A percentile compares a stretch with the other conserved stretches of the same genome.
Conservation (phyloP, 2,888 invertebrate species). For the Caenorhabditis drosophilae region DNA sequence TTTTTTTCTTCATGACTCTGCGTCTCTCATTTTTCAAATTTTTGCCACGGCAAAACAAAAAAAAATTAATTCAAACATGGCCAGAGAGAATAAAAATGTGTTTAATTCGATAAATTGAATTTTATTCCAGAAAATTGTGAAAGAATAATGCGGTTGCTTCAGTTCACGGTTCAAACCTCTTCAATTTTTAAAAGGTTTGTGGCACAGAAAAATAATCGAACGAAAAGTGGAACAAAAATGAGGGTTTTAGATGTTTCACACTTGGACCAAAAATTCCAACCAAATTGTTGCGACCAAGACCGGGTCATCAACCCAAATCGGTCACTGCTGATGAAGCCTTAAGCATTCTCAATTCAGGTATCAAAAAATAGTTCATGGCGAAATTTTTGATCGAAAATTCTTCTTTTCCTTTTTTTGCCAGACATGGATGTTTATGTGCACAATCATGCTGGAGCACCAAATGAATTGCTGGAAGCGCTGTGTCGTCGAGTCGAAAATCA, state of each 20-base stretch:
- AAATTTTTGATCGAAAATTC: constrained; percentile 1
- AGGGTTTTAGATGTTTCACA: constrained; percentile 20
- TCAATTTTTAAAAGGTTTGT: too few relatives aligned
- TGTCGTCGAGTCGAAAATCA: constrained; percentile 80
- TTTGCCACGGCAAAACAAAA: too few relatives aligned
- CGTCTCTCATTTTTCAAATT: too few relatives aligned
- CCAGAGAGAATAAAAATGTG: too few relatives aligned
- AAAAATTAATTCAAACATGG: too few relatives aligned
- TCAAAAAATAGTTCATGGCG: not conserved
- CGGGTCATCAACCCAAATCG: constrained; percentile 69
- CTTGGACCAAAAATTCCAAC: constrained; percentile 29
- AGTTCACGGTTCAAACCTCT: too few relatives aligned
- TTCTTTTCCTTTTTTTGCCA: constrained; percentile 69
- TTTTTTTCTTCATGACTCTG: too few relatives aligned
- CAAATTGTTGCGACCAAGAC: constrained; percentile 24
- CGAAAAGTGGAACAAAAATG: too few relatives aligned
- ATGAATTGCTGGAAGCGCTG: constrained; percentile 82
- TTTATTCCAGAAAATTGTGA: too few relatives aligned
- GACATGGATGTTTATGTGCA: constrained; percentile 85
- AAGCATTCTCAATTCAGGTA: constrained; percentile 48
- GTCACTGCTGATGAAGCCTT: constrained; percentile 64
- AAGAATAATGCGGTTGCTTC: too few relatives aligned
- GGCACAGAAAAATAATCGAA: too few relatives aligned
- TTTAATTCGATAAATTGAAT: too few relatives aligned
- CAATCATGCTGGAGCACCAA: constrained; percentile 90